Base-by-base conservation (phyloP, 2,888 invertebrate species). In the Micoletzkya japonica region DNA sequence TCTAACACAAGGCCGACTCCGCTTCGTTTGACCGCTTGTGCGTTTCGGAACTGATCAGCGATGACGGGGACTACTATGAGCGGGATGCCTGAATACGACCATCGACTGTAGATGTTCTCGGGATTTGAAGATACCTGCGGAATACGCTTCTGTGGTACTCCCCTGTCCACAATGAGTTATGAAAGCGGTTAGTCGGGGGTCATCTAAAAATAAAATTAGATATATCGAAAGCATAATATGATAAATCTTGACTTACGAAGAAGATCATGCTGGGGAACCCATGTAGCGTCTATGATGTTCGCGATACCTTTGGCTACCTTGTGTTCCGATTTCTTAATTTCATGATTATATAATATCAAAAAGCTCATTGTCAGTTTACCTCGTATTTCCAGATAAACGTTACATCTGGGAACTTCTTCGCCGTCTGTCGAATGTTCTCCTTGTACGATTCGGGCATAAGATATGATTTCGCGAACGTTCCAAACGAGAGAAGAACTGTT, bases 31-130 rank as follows among this genome's bases (percentile, higher is more conserved):
- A 86, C 80, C 66, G 85, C 82, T 70, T 85, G 82, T 20, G 84
- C 80, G 66, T 86, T 85, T 66, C 86, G 84, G 63, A 84, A 80
- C 79, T 87, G 87, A 77, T 87, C 87, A 32, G 84, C 86, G 72
- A 85, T 86, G 34, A 87, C 79, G 4, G 87, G 87, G 56, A 86
- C 80, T 4, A 86, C 86, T 1, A 87, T 82, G 72, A 87, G 84
- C 3, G 87, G 87, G 28, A 87, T 85, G 56, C 85, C 86, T 71
- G 57, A 39, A 68, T 0, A 2, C n/a, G n/a, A n/a, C n/a, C n/a
- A n/a, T n/a, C n/a, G n/a, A n/a, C n/a, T n/a, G n/a, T n/a, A n/a
- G n/a, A n/a, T n/a, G n/a, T n/a, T n/a, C n/a, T n/a, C n/a, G n/a
- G n/a, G n/a, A n/a, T n/a, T 61, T n/a, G n/a, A n/a, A n/a, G n/a